Percentiles rank a stretch among this genome's conserved stretches.
phyloP scores from a whole-genome alignment of 2,113 vertebrate genomes.

The Egretta garzetta region DNA sequence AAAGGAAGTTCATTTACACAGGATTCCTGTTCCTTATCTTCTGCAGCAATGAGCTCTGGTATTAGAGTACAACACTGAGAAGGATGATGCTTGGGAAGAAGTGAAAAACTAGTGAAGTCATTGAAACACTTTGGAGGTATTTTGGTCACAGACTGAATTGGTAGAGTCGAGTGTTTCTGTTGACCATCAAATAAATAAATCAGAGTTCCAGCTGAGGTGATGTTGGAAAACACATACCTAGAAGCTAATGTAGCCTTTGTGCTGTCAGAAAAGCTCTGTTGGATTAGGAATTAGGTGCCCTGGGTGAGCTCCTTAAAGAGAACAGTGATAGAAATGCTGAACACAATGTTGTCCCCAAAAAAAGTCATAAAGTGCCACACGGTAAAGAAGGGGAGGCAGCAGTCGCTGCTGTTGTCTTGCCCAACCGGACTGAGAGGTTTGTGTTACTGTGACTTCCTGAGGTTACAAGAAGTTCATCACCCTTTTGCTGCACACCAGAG shows the following conservation, averaged over 20 bases:
- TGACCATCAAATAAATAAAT: background rate
- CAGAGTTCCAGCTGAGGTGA: background rate
- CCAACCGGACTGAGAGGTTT: background rate
- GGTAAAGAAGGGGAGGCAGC: background rate
- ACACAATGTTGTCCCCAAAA: background rate
- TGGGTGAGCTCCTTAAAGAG: background rate
- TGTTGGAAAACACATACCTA: background rate
- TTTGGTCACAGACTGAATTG: background rate
- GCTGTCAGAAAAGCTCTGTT: background rate
- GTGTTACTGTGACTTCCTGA: background rate
- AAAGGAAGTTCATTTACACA: background rate
- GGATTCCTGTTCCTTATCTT: background rate
- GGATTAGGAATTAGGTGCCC: background rate
- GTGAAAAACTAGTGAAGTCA: background rate
- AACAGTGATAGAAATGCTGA: background rate
- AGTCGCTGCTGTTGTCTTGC: background rate
- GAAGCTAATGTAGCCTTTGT: background rate
- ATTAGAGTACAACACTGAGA: background rate
- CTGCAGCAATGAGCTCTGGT: background rate
- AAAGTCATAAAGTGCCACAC: background rate
- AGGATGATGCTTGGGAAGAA: fast-evolving
- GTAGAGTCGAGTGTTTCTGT: background rate
- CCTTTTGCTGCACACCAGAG: background rate
- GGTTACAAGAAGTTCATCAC: background rate
- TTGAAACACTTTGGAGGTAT: background rate